These are phyloP conservation scores for Atherinomorus stipes DNA, from an alignment of 2,113 vertebrate species.

Conservation along the genomic window DNA sequence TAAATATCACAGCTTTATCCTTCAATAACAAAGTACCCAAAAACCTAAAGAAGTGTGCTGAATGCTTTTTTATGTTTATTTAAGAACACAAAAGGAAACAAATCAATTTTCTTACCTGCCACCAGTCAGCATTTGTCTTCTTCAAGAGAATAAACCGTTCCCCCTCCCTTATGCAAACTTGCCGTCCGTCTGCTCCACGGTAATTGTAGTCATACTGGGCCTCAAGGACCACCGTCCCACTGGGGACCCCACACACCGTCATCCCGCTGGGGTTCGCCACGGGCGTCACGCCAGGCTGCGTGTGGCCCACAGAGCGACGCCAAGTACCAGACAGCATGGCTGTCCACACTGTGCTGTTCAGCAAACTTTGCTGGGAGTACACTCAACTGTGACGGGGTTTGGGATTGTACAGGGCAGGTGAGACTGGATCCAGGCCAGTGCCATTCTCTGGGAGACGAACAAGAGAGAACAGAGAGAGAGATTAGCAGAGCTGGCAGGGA, in stretches of 20 bases:
- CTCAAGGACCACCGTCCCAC: slow-evolving; percentile 81
- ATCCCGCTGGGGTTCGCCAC: slow-evolving; percentile 34
- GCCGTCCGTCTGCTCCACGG: slow-evolving; percentile 83
- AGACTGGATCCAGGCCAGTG: slow-evolving; percentile 53
- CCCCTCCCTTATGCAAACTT: slow-evolving; percentile 88
- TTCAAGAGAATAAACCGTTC: slow-evolving; percentile 89
- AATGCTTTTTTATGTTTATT: too few relatives aligned
- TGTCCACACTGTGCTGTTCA: slow-evolving; percentile 61
- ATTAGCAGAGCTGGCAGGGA: slow-evolving; percentile 31
- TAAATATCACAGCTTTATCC: neutral
- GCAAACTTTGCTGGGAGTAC: slow-evolving; percentile 33
- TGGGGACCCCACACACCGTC: slow-evolving; percentile 70
- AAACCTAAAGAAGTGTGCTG: neutral
- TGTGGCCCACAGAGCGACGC: slow-evolving; percentile 73
- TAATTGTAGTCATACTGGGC: slow-evolving; percentile 89
- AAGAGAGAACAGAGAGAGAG: slow-evolving; percentile 10
- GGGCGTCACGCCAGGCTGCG: slow-evolving; percentile 44
- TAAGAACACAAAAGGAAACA: accelerated
- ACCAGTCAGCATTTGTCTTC: slow-evolving; percentile 91
- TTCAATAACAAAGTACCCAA: neutral
- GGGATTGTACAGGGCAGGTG: slow-evolving; percentile 32
- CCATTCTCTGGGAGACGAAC: slow-evolving; percentile 76
- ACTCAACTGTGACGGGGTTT: slow-evolving; percentile 6
- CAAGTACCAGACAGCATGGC: slow-evolving; percentile 85
- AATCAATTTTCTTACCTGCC: slow-evolving; percentile 80